Conservation (phyloP, 1,140 invertebrate genomes). For the Drosophila nasuta region DNA sequence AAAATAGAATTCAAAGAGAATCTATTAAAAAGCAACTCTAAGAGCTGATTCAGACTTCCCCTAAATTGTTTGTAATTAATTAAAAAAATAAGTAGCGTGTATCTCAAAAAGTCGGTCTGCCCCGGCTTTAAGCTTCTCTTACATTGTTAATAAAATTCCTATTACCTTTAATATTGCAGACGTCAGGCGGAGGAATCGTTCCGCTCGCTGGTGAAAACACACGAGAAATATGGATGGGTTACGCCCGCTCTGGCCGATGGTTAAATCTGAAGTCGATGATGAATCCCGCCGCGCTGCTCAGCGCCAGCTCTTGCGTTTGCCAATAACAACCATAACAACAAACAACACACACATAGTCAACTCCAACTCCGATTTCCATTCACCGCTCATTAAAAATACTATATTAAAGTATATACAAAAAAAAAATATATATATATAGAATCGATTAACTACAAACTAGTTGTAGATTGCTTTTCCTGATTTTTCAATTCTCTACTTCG, state of each 20-base stretch:
- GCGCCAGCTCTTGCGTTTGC: constrained; percentile 69
- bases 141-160: not conserved
- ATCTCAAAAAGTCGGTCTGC: no score
- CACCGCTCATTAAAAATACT: constrained; percentile 34
- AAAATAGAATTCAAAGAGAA: no score
- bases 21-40: no score
- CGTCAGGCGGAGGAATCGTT: constrained; percentile 93
- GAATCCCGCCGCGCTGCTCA: constrained; percentile 49
- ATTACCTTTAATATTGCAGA: constrained; percentile 36
- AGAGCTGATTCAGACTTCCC: no score
- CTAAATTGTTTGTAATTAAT: no score
- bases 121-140: no score
- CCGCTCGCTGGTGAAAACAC: constrained; percentile 93
- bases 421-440: constrained; percentile 7
- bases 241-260: constrained; percentile 93
- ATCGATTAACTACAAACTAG: constrained; percentile 43
- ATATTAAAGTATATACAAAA: not conserved
- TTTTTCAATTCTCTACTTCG: constrained; percentile 22
- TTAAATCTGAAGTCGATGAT: constrained; percentile 81
- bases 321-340: constrained; percentile 30
- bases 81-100: no score
- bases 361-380: constrained; percentile 48
- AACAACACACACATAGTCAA: constrained; percentile 37
- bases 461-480: constrained; percentile 45
- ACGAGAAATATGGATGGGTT: constrained; percentile 96